Evolutionary conservation across 2,113 vertebrate species (phyloP), one percentile per base, ranked within the genome.

Genomic region (Myrmecobius fasciatus): DNA sequence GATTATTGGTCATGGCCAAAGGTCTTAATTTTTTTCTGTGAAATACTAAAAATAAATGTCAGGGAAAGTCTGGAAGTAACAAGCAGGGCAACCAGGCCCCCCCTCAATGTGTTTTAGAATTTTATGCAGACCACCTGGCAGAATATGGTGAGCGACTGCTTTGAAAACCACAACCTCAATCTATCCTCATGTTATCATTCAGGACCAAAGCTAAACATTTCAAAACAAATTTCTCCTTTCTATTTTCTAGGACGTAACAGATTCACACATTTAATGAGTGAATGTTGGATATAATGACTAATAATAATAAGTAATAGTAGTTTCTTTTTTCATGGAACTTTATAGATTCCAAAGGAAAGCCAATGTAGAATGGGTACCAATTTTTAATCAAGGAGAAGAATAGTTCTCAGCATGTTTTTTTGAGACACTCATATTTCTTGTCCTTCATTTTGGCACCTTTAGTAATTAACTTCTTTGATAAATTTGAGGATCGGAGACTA

Each of bases 321-420:
- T 89, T 94, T 96, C 96, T 89, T 92, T 96, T 92, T 95, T 93
- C 53, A 53, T 88, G 67, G 20, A 94, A 17, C 90, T 94, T 91
- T 95, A 48, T 91, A 14, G 67, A 91, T 96, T 96, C 67, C 91
- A 93, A 91, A 89, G 95, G 90, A 56, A 88, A 96, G 56, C 89
- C 51, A 54, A 52, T 28, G 48, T 96, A 96, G 95, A 97, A 93
- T 4, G 90, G 60, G 91, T 43, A 94, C 92, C 97, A 97, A 97
- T 31, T 43, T 83, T 24, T 83, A 43, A 43, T 83, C 17, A 83
- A 43, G 0, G 11, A 83, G 36, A 83, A 22, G 6, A 24, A 83
- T 43, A 17, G 1, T 43, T 43, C 36, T 83, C n/a, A 83, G 43
- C 22, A 7, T 83, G 5, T 8, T 43, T 43, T n/a, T 51, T 51